A percentile compares a stretch with the other conserved stretches of the same genome.
phyloP scores from a whole-genome alignment of 2,113 vertebrate species.

The Takifugu bimaculatus region DNA sequence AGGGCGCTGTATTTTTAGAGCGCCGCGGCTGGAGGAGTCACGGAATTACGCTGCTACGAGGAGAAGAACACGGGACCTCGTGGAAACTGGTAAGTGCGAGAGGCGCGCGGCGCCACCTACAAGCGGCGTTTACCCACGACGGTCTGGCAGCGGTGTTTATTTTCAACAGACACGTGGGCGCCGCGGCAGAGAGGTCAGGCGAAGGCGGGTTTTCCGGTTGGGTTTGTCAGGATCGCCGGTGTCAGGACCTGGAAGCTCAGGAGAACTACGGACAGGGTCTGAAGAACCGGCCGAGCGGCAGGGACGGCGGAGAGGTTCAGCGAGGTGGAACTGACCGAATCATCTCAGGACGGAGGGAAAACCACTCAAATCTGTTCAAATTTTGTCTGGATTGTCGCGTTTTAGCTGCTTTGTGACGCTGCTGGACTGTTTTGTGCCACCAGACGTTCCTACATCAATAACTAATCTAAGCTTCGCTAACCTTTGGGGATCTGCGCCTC shows the following conservation, averaged over 20 bases:
- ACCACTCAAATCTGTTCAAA: too few species aligned
- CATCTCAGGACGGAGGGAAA: too few species aligned
- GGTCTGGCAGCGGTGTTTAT: background rate
- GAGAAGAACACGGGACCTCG: conserved; percentile 5
- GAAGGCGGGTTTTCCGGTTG: background rate
- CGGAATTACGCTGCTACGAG: background rate
- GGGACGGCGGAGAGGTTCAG: background rate
- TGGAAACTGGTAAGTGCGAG: conserved; percentile 6
- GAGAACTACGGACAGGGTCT: too few species aligned
- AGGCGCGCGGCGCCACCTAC: background rate
- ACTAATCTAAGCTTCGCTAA: too few species aligned
- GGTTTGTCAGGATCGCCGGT: background rate
- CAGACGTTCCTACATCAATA: too few species aligned
- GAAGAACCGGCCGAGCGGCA: background rate
- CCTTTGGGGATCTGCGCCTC: background rate
- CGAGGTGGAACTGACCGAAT: too few species aligned
- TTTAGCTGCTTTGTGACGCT: too few species aligned
- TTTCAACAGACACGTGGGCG: background rate
- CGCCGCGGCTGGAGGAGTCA: background rate
- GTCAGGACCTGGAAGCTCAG: background rate
- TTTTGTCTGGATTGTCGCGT: too few species aligned
- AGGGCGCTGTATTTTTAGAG: conserved; percentile 29
- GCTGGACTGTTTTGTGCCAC: too few species aligned
- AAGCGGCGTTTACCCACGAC: background rate
- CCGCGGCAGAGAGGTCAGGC: background rate